These are phyloP conservation scores for Meriones unguiculatus DNA, from an alignment of 2,113 vertebrate species.

Conservation along the genomic window DNA sequence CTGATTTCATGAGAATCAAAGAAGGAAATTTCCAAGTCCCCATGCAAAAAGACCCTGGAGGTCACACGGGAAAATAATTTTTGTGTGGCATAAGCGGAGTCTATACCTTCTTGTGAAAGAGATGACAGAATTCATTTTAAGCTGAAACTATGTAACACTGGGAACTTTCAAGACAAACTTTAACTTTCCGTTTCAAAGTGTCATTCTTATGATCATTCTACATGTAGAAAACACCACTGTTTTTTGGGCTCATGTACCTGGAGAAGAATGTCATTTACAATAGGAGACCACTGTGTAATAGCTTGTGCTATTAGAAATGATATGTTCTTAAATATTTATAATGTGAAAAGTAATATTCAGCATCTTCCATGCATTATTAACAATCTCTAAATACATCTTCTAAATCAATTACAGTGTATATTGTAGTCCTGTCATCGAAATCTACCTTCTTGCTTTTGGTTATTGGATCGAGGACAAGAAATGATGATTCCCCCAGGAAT, in stretches of 20 bases:
- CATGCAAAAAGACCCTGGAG: neutral
- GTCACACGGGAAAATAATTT: neutral
- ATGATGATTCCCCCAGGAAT: constrained; percentile 47
- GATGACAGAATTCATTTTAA: neutral
- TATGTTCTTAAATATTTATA: constrained; percentile 80
- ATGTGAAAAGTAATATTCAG: constrained; percentile 74
- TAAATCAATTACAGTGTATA: constrained; percentile 71
- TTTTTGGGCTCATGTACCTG: neutral
- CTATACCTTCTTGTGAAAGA: neutral
- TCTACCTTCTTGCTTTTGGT: constrained; percentile 59
- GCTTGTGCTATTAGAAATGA: constrained; percentile 73
- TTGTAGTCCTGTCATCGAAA: constrained; percentile 48
- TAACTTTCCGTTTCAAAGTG: constrained; percentile 14
- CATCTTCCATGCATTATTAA: constrained; percentile 80
- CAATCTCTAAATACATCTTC: constrained; percentile 74
- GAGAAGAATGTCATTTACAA: constrained; percentile 16
- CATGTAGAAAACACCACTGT: neutral
- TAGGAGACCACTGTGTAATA: constrained; percentile 26
- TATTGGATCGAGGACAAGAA: constrained; percentile 57
- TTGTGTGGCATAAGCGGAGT: neutral
- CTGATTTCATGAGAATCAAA: constrained; percentile 77
- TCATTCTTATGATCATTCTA: neutral
- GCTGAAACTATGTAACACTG: neutral
- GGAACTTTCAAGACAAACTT: neutral
- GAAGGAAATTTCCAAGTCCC: constrained; percentile 43